Conservation (phyloP, 2,888 invertebrate genomes). For the Andrena bicolor region DNA sequence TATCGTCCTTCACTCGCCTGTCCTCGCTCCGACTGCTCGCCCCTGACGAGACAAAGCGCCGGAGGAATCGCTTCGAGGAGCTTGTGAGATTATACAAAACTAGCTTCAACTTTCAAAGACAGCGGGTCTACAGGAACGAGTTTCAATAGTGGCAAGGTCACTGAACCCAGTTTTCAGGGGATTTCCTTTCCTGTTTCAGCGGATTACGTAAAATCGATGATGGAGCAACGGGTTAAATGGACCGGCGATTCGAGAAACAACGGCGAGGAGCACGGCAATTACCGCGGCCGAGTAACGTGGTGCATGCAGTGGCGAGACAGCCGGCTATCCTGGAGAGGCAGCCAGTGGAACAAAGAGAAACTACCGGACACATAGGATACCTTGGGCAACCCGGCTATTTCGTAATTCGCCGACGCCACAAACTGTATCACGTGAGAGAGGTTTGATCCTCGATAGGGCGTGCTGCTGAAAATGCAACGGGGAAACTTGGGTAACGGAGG, state of each 20-base stretch:
- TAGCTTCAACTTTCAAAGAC: too few relatives aligned
- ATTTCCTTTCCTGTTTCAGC: not conserved
- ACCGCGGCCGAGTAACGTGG: constrained; percentile 20
- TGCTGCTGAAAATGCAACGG: not conserved
- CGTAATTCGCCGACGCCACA: constrained; percentile 69
- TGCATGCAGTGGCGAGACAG: constrained; percentile 24
- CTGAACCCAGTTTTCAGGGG: not conserved
- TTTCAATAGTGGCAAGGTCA: not conserved
- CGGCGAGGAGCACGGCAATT: constrained; percentile 32
- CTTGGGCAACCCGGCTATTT: constrained; percentile 77
- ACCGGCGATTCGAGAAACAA: constrained; percentile 8
- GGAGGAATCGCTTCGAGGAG: not conserved
- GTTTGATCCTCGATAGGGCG: constrained; percentile 33
- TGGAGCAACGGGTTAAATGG: constrained; percentile 21
- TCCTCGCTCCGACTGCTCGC: not conserved
- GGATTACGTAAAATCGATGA: constrained; percentile 30
- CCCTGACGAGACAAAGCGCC: not conserved
- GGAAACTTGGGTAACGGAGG: constrained; percentile 27
- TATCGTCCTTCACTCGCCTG: constrained; percentile 1
- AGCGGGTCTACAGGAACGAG: not conserved
- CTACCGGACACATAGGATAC: constrained; percentile 77
- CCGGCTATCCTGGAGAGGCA: constrained; percentile 67
- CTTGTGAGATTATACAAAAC: too few relatives aligned
- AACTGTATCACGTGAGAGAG: constrained; percentile 59
- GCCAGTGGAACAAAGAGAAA: constrained; percentile 81